A percentile compares a stretch with the other conserved stretches of the same genome.
Evolutionary conservation across 2,797 vertebrate species (phyloP).

Genomic region (Danio aesculapii): DNA sequence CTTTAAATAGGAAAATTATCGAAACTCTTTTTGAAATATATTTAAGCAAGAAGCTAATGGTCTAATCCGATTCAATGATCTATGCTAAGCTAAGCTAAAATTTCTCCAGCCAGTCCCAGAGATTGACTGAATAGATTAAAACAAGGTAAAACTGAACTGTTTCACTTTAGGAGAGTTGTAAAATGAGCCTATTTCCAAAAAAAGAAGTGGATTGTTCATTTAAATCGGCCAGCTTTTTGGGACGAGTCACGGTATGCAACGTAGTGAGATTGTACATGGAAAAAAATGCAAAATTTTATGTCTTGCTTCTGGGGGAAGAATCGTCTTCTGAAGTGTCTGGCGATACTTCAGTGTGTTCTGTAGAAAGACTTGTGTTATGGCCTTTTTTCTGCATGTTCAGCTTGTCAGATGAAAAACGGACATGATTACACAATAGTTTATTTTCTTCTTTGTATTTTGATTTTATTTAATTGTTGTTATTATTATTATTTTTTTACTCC

Average conservation of each 20-base stretch:
- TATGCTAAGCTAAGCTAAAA: no score
- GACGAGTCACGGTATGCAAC: conserved; percentile 31
- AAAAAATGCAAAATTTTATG: conserved; percentile 3
- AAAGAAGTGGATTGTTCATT: no score
- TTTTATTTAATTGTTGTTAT: conserved; percentile 16
- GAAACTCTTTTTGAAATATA: no score
- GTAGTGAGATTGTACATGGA: conserved; percentile 14
- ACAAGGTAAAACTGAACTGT: no score
- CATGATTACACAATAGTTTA: conserved; percentile 69
- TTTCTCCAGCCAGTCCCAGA: no score
- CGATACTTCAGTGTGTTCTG: conserved; percentile 72
- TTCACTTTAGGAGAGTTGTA: no score
- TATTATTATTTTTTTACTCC: conserved; percentile 37
- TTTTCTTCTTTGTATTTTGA: conserved; percentile 60
- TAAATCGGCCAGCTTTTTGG: conserved; percentile 48
- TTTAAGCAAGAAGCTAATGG: no score
- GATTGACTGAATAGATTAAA: no score
- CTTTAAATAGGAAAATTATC: no score
- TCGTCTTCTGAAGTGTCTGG: conserved; percentile 70
- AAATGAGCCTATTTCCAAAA: no score
- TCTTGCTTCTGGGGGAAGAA: conserved; percentile 61
- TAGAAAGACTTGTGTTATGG: conserved; percentile 76
- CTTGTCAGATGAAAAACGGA: conserved; percentile 74
- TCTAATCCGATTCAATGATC: no score
- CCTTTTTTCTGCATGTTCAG: conserved; percentile 82